Evolutionary conservation across 1,140 invertebrate species (phyloP), one percentile per base, ranked within the genome.

Genomic region (Dinothrombium tinctorium): DNA sequence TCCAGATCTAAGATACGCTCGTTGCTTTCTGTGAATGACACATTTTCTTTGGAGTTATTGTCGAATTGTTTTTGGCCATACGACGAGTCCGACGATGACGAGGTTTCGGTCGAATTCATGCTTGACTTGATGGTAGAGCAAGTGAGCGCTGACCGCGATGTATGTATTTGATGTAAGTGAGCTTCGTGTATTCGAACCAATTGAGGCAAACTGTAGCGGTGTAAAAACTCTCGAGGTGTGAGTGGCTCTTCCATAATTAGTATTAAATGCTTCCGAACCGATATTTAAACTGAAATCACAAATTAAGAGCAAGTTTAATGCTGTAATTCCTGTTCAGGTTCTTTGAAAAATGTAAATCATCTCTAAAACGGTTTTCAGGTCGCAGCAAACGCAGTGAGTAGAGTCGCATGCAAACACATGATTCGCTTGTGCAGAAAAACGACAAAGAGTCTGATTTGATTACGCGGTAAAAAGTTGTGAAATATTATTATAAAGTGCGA

Each of bases 161-260:
- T 12, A n/a, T 38, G 14, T 24, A 38, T 6, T 8, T 3, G 1
- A 25, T 23, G 17, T 15, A n/a, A 19, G 28, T 48, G 42, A 17
- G 40, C 43, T 35, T 48, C 44, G 14, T 46, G 41, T 0, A 48
- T 39, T 20, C 44, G 23, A 14, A 48, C 47, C 7, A 48, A 23
- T 35, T 48, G 47, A 7, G 47, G 47, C 11, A 48, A 31, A 7
- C 29, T 32, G 26, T 41, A 46, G n/a, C 42, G 42, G 19, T 33
- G 15, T 19, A 48, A 28, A 32, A 48, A 48, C 15, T 45, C 47
- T 7, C 42, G 41, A 9, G 47, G 47, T 9, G 44, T 31, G 4
- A 46, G 33, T 19, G 42, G 41, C 31, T 49, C 44, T 2, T 40
- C 39, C 24, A 28, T 39, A 7, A 26, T 26, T 19, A 3, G n/a